A percentile compares a stretch with the other conserved stretches of the same genome.
Conservation (phyloP, 1,140 invertebrate species). For the Drosophila biarmipes region DNA sequence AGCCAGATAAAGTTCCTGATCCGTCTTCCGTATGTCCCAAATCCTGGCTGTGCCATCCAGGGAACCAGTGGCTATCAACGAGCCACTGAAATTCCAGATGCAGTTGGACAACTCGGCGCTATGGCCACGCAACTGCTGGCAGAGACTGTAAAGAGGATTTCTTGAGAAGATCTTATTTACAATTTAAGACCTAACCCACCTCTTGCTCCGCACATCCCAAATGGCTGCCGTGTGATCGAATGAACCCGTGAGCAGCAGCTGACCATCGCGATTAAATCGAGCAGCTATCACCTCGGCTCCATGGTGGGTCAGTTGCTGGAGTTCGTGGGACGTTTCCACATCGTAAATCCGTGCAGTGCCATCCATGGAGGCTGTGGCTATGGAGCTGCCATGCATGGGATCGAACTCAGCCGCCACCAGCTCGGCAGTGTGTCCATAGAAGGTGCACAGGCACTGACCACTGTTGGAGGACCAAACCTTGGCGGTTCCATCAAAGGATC, state of each 20-base stretch:
- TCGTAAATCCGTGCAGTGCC: constrained; percentile 90
- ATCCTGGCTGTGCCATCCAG: constrained; percentile 91
- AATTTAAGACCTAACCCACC: constrained; percentile 85
- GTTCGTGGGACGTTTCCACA: constrained; percentile 87
- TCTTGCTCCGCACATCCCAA: constrained; percentile 90
- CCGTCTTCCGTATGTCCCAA: constrained; percentile 88
- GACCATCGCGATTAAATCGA: constrained; percentile 89
- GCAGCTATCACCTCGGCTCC: constrained; percentile 90
- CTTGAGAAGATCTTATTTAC: background rate
- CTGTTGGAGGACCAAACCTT: constrained; percentile 88
- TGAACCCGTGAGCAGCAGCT: constrained; percentile 90
- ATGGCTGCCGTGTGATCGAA: constrained; percentile 91
- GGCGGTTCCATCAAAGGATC: constrained; percentile 92
- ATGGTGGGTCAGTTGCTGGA: constrained; percentile 88
- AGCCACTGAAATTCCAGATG: constrained; percentile 90
- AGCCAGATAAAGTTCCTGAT: constrained; percentile 87
- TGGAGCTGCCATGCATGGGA: constrained; percentile 86
- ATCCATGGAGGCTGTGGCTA: constrained; percentile 92
- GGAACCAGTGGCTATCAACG: constrained; percentile 89
- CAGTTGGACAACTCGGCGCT: constrained; percentile 90
- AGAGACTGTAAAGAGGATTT: constrained; percentile 85
- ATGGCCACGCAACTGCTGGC: constrained; percentile 88
- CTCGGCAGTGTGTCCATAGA: constrained; percentile 90
- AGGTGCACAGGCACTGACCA: constrained; percentile 88
- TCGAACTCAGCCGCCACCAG: constrained; percentile 90